Base-by-base conservation (phyloP, 1,140 invertebrate genomes). In the Acromyrmex charruanus region DNA sequence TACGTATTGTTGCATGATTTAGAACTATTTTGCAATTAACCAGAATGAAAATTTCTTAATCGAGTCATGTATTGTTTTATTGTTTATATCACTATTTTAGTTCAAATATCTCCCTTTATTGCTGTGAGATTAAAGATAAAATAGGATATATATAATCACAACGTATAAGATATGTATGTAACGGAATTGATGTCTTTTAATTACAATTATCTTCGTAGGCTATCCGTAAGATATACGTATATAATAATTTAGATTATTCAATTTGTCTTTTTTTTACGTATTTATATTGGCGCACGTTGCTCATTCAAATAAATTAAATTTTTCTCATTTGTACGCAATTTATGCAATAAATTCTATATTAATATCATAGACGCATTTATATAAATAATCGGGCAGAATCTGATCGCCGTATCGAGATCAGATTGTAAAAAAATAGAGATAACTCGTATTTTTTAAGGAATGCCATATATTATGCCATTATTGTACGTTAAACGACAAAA, bases 371-470 rank as follows among this genome's bases (percentile, higher is more conserved):
- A 61, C 44, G 10, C n/a, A 25, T 18, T 35, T 84, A 61, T 44
- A 49, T 35, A 75, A 84, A 75, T 84, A 84, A 75, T 74, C 39
- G 31, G 69, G 28, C 63, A 25, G 74, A 35, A 74, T 82, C 80
- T 55, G 68, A 74, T 16, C 68, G 55, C 9, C 9, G 5, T 21
- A 21, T 84, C 12, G 14, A 31, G 25, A 51, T 63, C 69, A 61
- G 55, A 84, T 84, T 75, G 14, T 84, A 84, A 84, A 61, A 74
- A 84, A 84, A 84, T 84, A 84, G 69, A 84, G 69, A 6, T 63
- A 84, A 58, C 18, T 39, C 49, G 68, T 82, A 58, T 80, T 2
- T 44, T 65, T 68, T 25, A 51, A 49, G 80, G 68, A 82, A 84
- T 84, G 69, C 69, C 18, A 84, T 59, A 35, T 51, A 12, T 44